These are phyloP conservation scores for Drosophila nigromelanica DNA, from an alignment of 1,140 invertebrate genomes.

Conservation along the genomic window DNA sequence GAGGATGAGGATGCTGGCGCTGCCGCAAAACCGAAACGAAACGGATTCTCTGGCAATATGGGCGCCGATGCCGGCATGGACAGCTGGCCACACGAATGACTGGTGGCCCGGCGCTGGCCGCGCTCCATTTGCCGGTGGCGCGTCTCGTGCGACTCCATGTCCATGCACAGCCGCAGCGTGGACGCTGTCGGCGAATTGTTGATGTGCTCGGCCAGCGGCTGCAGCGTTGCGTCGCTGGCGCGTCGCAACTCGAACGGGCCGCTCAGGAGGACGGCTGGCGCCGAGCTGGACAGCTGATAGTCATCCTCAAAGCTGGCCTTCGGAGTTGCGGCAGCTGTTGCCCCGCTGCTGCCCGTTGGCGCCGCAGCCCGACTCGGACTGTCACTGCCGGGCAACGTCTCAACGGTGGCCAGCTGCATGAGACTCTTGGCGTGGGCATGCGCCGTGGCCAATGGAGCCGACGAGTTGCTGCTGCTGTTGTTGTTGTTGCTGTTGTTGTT, in stretches of 20 bases:
- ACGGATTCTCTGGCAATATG: conserved; percentile 56
- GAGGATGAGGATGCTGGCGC: conserved; percentile 3
- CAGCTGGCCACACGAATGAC: conserved; percentile 64
- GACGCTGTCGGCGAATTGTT: conserved; percentile 73
- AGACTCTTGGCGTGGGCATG: conserved; percentile 75
- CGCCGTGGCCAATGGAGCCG: conserved; percentile 22
- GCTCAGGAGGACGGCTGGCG: conserved; percentile 72
- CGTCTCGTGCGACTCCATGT: conserved; percentile 51
- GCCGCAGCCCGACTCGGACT: not conserved
- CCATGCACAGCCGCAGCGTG: conserved; percentile 65
- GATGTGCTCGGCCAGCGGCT: conserved; percentile 21
- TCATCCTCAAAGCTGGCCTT: conserved; percentile 65
- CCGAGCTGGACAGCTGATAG: conserved; percentile 70
- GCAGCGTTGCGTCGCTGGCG: not conserved
- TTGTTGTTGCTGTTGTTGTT: too few relatives aligned
- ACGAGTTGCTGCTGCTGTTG: conserved; percentile 38
- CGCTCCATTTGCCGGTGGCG: conserved; percentile 15
- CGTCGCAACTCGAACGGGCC: conserved; percentile 41
- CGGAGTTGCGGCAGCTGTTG: not conserved
- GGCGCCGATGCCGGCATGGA: conserved; percentile 54
- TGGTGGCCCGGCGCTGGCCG: conserved; percentile 42
- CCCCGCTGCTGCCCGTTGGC: not conserved
- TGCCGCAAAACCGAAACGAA: conserved; percentile 53
- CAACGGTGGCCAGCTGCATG: conserved; percentile 41
- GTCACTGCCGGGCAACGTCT: conserved; percentile 1